These are phyloP conservation scores for Cylloceria caligata DNA, from an alignment of 2,888 invertebrate species.

Conservation along the genomic window DNA sequence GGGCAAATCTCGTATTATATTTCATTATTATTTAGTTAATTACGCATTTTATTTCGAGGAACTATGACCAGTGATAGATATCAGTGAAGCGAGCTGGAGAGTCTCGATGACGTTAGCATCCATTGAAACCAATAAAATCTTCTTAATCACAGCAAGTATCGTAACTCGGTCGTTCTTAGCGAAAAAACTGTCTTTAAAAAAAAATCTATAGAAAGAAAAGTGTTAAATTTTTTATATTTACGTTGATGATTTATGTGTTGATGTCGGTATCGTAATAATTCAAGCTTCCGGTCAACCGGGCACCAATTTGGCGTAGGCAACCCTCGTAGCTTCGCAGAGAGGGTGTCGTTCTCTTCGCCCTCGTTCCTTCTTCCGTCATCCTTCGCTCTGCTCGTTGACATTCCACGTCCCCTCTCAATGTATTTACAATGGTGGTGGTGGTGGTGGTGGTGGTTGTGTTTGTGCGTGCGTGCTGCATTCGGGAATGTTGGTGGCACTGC, in stretches of 20 bases:
- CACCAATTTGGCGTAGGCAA: constrained; percentile 44
- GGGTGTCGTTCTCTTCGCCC: constrained; percentile 35
- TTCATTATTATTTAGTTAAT: too few relatives aligned
- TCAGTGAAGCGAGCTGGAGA: background rate
- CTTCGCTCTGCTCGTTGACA: constrained; percentile 53
- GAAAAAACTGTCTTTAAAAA: background rate
- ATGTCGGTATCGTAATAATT: constrained; percentile 23
- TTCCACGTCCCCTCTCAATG: constrained; percentile 45
- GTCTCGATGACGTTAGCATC: constrained; percentile 20
- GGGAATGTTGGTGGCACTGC: constrained; percentile 57
- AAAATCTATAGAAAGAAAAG: background rate
- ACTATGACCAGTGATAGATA: constrained; percentile 6
- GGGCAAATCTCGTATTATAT: background rate
- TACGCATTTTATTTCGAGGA: background rate
- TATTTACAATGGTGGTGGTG: constrained; percentile 65
- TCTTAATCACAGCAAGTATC: background rate
- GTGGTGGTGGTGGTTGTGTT: constrained; percentile 69
- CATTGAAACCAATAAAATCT: constrained; percentile 23
- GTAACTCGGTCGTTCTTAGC: background rate
- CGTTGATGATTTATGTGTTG: background rate
- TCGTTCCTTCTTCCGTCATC: constrained; percentile 32
- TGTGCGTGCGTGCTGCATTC: too few relatives aligned
- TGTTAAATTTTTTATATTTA: background rate
- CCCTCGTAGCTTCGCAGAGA: constrained; percentile 13
- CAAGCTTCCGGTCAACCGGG: constrained; percentile 45